Percentiles rank a stretch among this genome's conserved stretches.
Conservation (phyloP, 2,797 vertebrate genomes). For the Eutrigla gurnardus region DNA sequence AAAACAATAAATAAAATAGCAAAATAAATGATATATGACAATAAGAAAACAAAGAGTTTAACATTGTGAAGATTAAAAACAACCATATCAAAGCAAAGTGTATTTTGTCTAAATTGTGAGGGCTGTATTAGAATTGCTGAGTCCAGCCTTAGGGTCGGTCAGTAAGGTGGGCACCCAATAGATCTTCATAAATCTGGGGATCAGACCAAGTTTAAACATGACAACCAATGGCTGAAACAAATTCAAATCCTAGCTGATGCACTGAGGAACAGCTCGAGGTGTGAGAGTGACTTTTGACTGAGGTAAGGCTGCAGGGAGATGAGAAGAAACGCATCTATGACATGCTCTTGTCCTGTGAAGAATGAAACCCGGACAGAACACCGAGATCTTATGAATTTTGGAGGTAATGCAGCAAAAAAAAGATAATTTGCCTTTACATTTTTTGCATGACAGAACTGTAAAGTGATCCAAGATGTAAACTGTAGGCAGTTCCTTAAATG, state of each 20-base stretch:
- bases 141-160: conserved; percentile 36
- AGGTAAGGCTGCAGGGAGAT: conserved; percentile 52
- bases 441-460: not conserved
- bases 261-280: conserved; percentile 54
- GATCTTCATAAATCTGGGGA: conserved; percentile 27
- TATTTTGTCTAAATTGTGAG: conserved; percentile 5
- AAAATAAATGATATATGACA: not conserved
- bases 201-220: conserved; percentile 35
- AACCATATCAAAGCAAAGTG: conserved; percentile 16
- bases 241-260: conserved; percentile 54
- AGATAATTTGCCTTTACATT: conserved; percentile 6
- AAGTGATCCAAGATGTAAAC: not conserved
- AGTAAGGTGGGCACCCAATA: not conserved
- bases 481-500: not conserved
- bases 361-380: conserved; percentile 28
- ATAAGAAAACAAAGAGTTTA: not conserved
- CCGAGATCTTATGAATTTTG: conserved; percentile 12
- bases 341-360: conserved; percentile 45
- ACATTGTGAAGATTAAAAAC: conserved; percentile 24
- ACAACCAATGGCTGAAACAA: conserved; percentile 41
- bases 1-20: conserved; percentile 17
- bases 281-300: conserved; percentile 61
- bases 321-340: conserved; percentile 49
- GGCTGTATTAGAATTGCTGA: not conserved
- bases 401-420: not conserved